These are phyloP conservation scores for Eupithecia abbreviata DNA, from an alignment of 2,888 invertebrate species.

Conservation along the genomic window DNA sequence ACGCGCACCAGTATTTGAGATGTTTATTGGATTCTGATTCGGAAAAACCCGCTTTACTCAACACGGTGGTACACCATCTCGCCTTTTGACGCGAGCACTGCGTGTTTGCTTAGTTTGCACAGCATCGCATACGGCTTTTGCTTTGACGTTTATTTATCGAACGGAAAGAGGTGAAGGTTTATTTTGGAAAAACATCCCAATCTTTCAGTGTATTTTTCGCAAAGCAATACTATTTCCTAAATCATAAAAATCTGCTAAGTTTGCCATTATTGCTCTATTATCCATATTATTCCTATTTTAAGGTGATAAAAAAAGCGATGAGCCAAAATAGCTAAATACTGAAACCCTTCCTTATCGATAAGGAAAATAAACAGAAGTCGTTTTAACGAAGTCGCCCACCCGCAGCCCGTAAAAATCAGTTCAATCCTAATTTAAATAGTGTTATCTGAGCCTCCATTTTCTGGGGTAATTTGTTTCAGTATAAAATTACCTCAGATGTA, in stretches of 20 bases:
- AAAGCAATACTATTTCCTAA: neutral
- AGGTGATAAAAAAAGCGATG: neutral
- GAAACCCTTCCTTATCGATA: neutral
- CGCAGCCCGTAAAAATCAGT: slow-evolving; percentile 64
- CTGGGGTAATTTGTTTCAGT: slow-evolving; percentile 61
- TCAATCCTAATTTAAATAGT: slow-evolving; percentile 62
- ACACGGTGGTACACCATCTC: slow-evolving; percentile 57
- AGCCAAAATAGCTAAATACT: neutral
- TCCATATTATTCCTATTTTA: neutral
- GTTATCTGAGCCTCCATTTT: slow-evolving; percentile 59
- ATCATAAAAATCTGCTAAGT: neutral
- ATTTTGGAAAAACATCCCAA: neutral
- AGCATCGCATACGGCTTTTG: slow-evolving; percentile 39
- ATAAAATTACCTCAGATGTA: slow-evolving; percentile 51
- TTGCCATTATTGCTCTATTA: neutral
- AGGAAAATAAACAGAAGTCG: slow-evolving; percentile 37
- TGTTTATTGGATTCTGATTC: neutral
- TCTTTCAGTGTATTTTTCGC: neutral
- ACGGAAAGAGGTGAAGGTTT: neutral
- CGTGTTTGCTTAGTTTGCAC: slow-evolving; percentile 53
- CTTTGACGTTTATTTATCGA: slow-evolving; percentile 19
- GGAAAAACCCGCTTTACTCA: slow-evolving; percentile 25
- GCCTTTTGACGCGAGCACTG: slow-evolving; percentile 66
- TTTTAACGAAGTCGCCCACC: slow-evolving; percentile 64
- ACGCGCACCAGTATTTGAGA: neutral